phyloP scores from a whole-genome alignment of 2,888 invertebrate genomes.

The Allacma fusca region DNA sequence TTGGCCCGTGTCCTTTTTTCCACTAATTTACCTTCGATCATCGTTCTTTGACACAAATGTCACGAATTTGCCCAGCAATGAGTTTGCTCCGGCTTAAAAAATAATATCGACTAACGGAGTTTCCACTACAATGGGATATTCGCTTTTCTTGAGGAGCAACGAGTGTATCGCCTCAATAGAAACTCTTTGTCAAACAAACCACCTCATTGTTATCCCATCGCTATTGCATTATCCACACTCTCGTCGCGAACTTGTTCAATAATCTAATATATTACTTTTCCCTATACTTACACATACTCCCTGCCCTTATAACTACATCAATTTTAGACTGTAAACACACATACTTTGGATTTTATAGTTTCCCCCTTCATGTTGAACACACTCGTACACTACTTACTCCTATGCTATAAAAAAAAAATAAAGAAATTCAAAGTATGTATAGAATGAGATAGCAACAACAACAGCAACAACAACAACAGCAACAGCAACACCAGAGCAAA shows the following conservation, averaged over 20 bases:
- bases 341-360: too few species aligned
- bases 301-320: too few species aligned
- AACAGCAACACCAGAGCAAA: neutral
- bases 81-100: conserved; percentile 27
- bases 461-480: too few species aligned
- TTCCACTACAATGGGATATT: conserved; percentile 34
- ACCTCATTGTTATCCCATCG: conserved; percentile 31
- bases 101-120: conserved; percentile 45
- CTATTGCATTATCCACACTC: conserved; percentile 38
- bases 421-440: neutral
- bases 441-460: too few species aligned
- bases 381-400: too few species aligned
- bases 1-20: conserved; percentile 41
- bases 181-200: conserved; percentile 38
- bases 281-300: neutral
- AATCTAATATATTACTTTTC: neutral
- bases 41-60: conserved; percentile 47
- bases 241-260: conserved; percentile 34
- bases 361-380: too few species aligned
- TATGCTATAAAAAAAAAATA: neutral
- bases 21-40: conserved; percentile 44
- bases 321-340: too few species aligned
- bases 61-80: conserved; percentile 48
- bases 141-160: conserved; percentile 34
- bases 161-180: conserved; percentile 40